Evolutionary conservation across 2,113 vertebrate genomes (phyloP), one percentile per base, ranked within the genome.

Genomic region (Gopherus flavomarginatus): DNA sequence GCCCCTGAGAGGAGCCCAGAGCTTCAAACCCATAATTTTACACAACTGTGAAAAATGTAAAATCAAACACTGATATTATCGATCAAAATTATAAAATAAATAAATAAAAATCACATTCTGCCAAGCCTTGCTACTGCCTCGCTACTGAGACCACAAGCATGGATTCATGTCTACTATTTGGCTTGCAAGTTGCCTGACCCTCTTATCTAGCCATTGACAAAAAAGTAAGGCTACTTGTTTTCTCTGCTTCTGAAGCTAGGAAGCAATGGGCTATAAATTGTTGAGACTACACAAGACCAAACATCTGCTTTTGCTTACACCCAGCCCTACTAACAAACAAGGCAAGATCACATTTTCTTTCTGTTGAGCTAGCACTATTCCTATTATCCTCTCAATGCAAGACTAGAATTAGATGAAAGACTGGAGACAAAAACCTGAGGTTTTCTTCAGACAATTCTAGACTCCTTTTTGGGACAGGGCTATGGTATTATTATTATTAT

Each of bases 401-500:
- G 44, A 1, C 35, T 59, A 57, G 56, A 57, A 57, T 27, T 53
- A 47, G 56, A 13, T 57, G 56, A 4, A 47, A 82, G 35, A 54
- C 0, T 7, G 56, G 24, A 31, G 1, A 49, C 0, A 1, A 24
- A 47, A 38, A 82, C 3, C 50, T 5, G 5, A 50, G 14, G 6
- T 3, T 50, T 91, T 72, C 38, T 86, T 72, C 44, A 56, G n/a
- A 82, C 89, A 53, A 62, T n/a, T 88, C 81, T 5, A 5, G 17
- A 26, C n/a, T 65, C 38, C 27, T 31, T 35, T 77, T 14, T 42
- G 5, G 13, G 5, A 29, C 93, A 81, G 29, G 4, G 78, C 22
- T 57, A 27, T 4, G 24, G 9, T 0, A 3, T 0, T 1, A 35
- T 47, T 8, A 10, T 21, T 82, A 54, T 4, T 0, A 3, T 0